Base-by-base conservation (phyloP, 2,113 vertebrate genomes). In the Arizona elegans region DNA sequence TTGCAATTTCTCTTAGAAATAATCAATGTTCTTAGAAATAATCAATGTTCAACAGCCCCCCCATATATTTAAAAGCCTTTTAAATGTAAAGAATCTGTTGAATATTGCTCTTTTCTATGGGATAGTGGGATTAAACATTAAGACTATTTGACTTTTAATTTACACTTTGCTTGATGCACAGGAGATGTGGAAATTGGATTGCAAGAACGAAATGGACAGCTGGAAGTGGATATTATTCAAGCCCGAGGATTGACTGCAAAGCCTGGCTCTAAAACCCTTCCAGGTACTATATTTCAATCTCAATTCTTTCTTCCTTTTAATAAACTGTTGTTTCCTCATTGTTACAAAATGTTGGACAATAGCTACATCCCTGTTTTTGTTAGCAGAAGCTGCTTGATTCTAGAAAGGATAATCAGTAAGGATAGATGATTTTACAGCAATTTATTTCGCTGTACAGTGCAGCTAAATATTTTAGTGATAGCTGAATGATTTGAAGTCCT, bases 191-290 rank as follows among this genome's bases (percentile, higher is more conserved):
- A 99, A 96, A 99, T 99, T 1, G 99, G 99, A 12, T 97, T 99
- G 94, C 97, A 98, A 97, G 99, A 99, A 95, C 98, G 99, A 94
- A 99, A 99, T 0, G 99, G 99, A 0, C 98, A 98, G 93, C 98
- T 99, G 65, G 99, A 99, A 97, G 99, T 99, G 96, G 99, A 99
- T 96, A 99, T 99, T 52, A 98, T 99, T 96, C 99, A 99, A 96
- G 99, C 99, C 58, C 97, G 99, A 95, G 99, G 99, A 93, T 97
- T 99, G 96, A 99, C 98, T 19, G 98, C 99, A 95, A 99, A 99
- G 95, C 98, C 98, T 0, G 99, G 99, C 59, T 99, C 99, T 90
- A 99, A 99, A 97, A 98, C 98, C 75, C 98, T 99, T 94, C 99
- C 99, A 98, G 99, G 99, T 99, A 94, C 26, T 50, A 8, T 95